A percentile compares a stretch with the other conserved stretches of the same genome.
phyloP scores from a whole-genome alignment of 2,113 vertebrate genomes.

The Tringa solitaria region DNA sequence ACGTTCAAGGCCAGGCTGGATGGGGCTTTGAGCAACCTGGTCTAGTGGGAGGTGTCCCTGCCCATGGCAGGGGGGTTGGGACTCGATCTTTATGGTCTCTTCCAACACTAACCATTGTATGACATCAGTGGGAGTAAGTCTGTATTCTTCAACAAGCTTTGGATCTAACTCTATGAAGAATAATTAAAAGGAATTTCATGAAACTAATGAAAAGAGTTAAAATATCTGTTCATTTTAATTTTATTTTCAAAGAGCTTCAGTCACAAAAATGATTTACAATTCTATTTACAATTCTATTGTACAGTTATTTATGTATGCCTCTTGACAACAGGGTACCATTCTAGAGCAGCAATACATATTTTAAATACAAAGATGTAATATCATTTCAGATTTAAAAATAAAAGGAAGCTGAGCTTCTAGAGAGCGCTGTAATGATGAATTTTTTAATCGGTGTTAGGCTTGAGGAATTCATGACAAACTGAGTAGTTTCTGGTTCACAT shows the following conservation, averaged over 20 bases:
- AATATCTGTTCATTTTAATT: slow-evolving; percentile 61
- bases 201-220: slow-evolving; percentile 27
- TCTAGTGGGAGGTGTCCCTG: not conserved
- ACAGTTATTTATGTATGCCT: slow-evolving; percentile 74
- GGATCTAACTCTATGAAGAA: not conserved
- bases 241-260: slow-evolving; percentile 77
- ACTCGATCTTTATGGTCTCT: not conserved
- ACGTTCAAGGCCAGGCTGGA: not conserved
- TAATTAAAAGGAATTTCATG: not conserved
- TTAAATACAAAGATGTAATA: slow-evolving; percentile 75
- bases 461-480: slow-evolving; percentile 37
- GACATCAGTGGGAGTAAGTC: not conserved
- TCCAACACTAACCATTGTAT: not conserved
- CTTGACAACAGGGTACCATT: slow-evolving; percentile 81
- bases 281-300: slow-evolving; percentile 78
- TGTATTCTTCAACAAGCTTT: not conserved
- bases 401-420: slow-evolving; percentile 64
- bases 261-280: slow-evolving; percentile 75
- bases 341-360: slow-evolving; percentile 76
- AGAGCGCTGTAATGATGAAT: slow-evolving; percentile 61
- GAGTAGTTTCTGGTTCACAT: slow-evolving; percentile 65
- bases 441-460: slow-evolving; percentile 23
- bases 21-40: not conserved
- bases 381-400: slow-evolving; percentile 72
- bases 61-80: not conserved